Conservation (phyloP, 2,888 invertebrate genomes). For the Nipponacmea schrenckii region DNA sequence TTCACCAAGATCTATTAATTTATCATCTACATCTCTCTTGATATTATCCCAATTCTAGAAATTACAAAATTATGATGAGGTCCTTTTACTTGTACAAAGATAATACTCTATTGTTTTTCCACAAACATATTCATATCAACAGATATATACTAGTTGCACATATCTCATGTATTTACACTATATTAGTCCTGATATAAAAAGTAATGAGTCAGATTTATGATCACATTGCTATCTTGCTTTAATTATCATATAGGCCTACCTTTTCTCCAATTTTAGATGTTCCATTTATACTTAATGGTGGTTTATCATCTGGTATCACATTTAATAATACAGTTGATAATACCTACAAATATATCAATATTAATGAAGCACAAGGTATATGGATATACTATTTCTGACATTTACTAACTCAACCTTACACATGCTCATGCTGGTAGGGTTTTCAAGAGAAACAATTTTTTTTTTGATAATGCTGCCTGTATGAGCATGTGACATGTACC, state of each 20-base stretch:
- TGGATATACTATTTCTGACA: no score
- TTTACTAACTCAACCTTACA: no score
- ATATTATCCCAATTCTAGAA: slow-evolving; percentile 13
- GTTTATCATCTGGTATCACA: slow-evolving; percentile 67
- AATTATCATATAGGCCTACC: slow-evolving; percentile 32
- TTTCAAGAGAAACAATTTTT: no score
- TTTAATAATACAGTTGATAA: slow-evolving; percentile 66
- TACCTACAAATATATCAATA: slow-evolving; percentile 45
- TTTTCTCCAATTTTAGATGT: slow-evolving; percentile 77
- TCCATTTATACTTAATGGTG: slow-evolving; percentile 77
- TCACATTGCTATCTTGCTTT: no score
- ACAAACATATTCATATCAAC: no score
- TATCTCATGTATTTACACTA: no score
- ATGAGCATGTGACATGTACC: no score
- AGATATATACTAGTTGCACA: no score
- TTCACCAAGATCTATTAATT: slow-evolving; percentile 80
- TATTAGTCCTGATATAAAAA: no score
- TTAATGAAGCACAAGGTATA: not conserved
- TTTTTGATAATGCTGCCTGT: no score
- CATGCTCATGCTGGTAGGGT: no score
- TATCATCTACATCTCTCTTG: slow-evolving; percentile 58
- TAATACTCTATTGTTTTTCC: not conserved
- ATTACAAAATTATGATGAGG: not conserved
- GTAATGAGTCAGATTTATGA: no score
- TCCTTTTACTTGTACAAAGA: not conserved